These are phyloP conservation scores for Matsumurasca onukii DNA, from an alignment of 1,140 invertebrate genomes.

Conservation along the genomic window DNA sequence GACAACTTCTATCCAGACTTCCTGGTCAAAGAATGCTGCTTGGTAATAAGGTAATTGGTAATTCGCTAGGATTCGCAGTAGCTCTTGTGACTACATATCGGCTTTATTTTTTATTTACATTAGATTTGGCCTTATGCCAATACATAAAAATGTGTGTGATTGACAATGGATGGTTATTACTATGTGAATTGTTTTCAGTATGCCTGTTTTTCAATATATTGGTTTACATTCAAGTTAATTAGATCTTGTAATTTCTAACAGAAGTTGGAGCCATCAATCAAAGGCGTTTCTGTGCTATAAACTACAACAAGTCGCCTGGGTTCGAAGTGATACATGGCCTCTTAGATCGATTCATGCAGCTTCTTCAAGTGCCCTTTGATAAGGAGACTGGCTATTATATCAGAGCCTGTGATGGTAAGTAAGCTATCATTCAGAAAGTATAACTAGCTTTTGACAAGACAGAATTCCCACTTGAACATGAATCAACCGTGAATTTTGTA, in stretches of 20 bases:
- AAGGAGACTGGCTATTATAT: slow-evolving; percentile 70
- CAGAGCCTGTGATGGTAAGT: slow-evolving; percentile 67
- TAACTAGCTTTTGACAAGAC: too few species aligned
- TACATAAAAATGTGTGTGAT: neutral
- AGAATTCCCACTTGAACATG: neutral
- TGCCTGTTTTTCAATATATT: neutral
- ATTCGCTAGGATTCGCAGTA: too few species aligned
- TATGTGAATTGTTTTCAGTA: neutral
- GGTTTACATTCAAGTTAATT: slow-evolving; percentile 51
- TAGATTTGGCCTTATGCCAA: neutral
- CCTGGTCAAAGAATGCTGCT: too few species aligned
- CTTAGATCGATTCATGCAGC: slow-evolving; percentile 89
- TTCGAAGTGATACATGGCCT: slow-evolving; percentile 97
- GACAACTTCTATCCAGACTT: too few species aligned
- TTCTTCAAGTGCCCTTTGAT: slow-evolving; percentile 74
- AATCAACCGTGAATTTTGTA: too few species aligned
- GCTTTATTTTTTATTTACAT: too few species aligned
- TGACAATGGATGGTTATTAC: neutral
- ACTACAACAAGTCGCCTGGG: slow-evolving; percentile 90
- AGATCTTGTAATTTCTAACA: slow-evolving; percentile 43
- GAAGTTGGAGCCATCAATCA: slow-evolving; percentile 91
- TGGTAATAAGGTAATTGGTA: too few species aligned
- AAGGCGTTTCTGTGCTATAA: slow-evolving; percentile 83
- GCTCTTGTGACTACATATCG: too few species aligned
- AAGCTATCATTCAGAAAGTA: too few species aligned